Conservation (phyloP, 2,113 vertebrate genomes). For the Brienomyrus longianalis region DNA sequence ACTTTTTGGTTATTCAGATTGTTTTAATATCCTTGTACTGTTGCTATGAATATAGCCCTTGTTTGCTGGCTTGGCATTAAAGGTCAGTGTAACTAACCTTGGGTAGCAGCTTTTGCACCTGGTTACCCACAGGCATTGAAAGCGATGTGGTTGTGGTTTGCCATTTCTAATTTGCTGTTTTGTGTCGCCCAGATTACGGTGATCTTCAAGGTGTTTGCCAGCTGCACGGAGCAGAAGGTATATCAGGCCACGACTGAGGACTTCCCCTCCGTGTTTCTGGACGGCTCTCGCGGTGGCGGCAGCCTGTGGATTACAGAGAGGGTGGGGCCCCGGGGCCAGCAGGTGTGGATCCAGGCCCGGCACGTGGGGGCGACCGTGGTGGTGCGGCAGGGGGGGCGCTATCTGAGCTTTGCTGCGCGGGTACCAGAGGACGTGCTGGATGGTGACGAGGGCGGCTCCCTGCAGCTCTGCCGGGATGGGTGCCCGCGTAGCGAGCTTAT, state of each 20-base stretch:
- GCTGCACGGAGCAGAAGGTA: conserved; percentile 70
- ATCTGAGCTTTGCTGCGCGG: conserved; percentile 71
- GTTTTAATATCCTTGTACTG: neutral
- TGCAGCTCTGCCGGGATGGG: conserved; percentile 72
- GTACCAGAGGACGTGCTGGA: conserved; percentile 63
- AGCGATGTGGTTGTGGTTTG: neutral
- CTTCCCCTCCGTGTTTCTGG: conserved; percentile 65
- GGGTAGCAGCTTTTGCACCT: neutral
- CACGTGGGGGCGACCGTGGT: conserved; percentile 68
- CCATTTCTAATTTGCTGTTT: neutral
- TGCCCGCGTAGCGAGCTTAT: conserved; percentile 71
- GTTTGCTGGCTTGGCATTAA: neutral
- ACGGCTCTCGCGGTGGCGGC: conserved; percentile 58
- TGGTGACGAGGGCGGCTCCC: conserved; percentile 54
- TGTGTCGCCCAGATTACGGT: conserved; percentile 60
- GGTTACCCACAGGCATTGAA: neutral
- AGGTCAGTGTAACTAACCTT: neutral
- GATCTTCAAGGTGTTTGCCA: conserved; percentile 68
- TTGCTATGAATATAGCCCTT: neutral
- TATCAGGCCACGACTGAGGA: conserved; percentile 72
- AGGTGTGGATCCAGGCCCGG: conserved; percentile 67
- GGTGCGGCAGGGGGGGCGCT: conserved; percentile 65
- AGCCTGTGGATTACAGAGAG: conserved; percentile 61
- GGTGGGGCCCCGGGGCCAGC: conserved; percentile 45
- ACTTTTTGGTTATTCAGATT: neutral